These are phyloP conservation scores for Itoplectis maculator DNA, from an alignment of 2,888 invertebrate genomes.

Conservation along the genomic window DNA sequence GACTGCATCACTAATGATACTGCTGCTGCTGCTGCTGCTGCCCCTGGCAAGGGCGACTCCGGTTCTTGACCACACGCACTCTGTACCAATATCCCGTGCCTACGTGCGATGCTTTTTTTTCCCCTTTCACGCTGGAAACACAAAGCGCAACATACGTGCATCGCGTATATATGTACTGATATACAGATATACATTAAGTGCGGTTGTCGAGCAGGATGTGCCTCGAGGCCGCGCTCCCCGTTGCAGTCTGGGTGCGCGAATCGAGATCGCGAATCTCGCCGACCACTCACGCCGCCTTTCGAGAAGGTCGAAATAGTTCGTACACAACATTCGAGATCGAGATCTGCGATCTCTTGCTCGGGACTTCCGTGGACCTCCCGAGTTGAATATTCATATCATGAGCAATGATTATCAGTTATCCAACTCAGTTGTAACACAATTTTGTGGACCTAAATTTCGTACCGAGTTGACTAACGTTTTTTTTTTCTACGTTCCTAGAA, in stretches of 20 bases:
- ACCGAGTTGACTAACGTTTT: no score
- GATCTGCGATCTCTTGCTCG: background rate
- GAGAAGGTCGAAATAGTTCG: slow-evolving; percentile 51
- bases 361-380: background rate
- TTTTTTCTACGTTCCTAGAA: no score
- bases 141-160: background rate
- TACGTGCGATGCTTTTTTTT: slow-evolving; percentile 10
- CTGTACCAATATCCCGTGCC: slow-evolving; percentile 25
- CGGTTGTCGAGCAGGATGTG: slow-evolving; percentile 60
- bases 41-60: slow-evolving; percentile 36
- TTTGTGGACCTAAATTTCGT: no score
- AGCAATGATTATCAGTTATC: no score
- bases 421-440: no score
- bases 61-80: slow-evolving; percentile 38
- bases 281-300: slow-evolving; percentile 17
- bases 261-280: slow-evolving; percentile 58
- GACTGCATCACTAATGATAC: background rate
- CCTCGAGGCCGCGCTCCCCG: slow-evolving; percentile 61
- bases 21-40: slow-evolving; percentile 20
- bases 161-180: no score
- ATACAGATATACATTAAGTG: slow-evolving; percentile 16
- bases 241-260: slow-evolving; percentile 45
- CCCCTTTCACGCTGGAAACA: slow-evolving; percentile 28
- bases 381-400: no score
- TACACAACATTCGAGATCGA: slow-evolving; percentile 33